Percentiles rank a stretch among this genome's conserved stretches.
Conservation (phyloP, 2,888 invertebrate species). For the Drosophila melanosoma region DNA sequence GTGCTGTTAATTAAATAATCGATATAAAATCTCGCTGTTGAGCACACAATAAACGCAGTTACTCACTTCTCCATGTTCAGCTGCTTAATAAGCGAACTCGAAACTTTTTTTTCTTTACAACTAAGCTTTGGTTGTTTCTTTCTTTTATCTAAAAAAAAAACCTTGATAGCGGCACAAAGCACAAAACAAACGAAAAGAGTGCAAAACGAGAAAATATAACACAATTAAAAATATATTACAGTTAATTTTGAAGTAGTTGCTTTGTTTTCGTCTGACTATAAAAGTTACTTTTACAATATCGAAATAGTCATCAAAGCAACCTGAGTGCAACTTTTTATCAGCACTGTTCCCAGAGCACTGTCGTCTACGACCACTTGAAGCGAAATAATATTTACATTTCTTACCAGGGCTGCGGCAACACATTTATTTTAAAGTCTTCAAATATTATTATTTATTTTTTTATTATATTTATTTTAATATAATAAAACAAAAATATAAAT, state of each 20-base stretch:
- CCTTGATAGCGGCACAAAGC: slow-evolving; percentile 34
- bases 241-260: slow-evolving; percentile 45
- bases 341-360: slow-evolving; percentile 20
- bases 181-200: background rate
- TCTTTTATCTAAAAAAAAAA: slow-evolving; percentile 39
- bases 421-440: too few species aligned
- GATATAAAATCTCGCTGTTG: background rate
- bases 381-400: background rate
- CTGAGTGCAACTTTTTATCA: slow-evolving; percentile 2
- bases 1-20: slow-evolving; percentile 12
- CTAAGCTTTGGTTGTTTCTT: background rate
- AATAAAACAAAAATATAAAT: background rate
- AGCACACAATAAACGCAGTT: background rate
- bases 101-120: background rate
- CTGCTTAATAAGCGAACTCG: slow-evolving; percentile 14
- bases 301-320: slow-evolving; percentile 1
- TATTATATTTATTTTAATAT: background rate
- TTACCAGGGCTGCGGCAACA: slow-evolving; percentile 31
- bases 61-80: slow-evolving; percentile 54
- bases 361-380: background rate
- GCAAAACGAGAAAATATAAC: background rate
- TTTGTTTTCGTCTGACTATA: slow-evolving; percentile 16
- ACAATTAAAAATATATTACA: slow-evolving; percentile 18
- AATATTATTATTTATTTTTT: background rate
- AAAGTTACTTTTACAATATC: background rate